These are phyloP conservation scores for Dasyurus viverrinus DNA, from an alignment of 2,113 vertebrate species.

Conservation along the genomic window DNA sequence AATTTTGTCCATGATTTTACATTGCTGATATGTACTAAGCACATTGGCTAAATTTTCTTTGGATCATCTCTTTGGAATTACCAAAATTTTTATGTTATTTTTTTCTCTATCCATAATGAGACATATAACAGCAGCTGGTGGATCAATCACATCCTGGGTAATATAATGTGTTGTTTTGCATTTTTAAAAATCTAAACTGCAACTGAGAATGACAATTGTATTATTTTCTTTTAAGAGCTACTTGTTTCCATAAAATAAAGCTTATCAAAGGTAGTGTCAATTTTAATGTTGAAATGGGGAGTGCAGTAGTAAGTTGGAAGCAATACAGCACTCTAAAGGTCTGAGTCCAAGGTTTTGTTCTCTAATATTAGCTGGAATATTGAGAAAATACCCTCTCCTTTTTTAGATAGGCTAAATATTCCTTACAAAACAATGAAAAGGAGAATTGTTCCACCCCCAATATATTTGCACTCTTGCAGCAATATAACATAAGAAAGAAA, in stretches of 20 bases:
- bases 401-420: background rate
- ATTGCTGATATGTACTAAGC: background rate
- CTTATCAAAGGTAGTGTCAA: background rate
- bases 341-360: background rate
- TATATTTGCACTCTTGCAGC: background rate
- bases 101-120: background rate
- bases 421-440: background rate
- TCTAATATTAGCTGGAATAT: background rate
- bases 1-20: background rate
- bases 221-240: constrained; percentile 20
- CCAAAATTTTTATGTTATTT: background rate
- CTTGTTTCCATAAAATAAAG: background rate
- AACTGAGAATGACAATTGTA: background rate
- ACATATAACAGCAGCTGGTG: constrained; percentile 11
- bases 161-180: constrained; percentile 7
- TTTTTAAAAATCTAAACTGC: constrained; percentile 22
- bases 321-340: background rate
- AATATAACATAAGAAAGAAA: background rate
- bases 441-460: background rate
- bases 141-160: constrained; percentile 1
- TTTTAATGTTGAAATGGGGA: background rate
- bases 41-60: constrained; percentile 2
- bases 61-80: constrained; percentile 10
- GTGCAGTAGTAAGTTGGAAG: background rate
- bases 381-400: background rate